Percentiles rank a stretch among this genome's conserved stretches.
Evolutionary conservation across 2,888 invertebrate species (phyloP).

Genomic region (Linnaemya tessellans): DNA sequence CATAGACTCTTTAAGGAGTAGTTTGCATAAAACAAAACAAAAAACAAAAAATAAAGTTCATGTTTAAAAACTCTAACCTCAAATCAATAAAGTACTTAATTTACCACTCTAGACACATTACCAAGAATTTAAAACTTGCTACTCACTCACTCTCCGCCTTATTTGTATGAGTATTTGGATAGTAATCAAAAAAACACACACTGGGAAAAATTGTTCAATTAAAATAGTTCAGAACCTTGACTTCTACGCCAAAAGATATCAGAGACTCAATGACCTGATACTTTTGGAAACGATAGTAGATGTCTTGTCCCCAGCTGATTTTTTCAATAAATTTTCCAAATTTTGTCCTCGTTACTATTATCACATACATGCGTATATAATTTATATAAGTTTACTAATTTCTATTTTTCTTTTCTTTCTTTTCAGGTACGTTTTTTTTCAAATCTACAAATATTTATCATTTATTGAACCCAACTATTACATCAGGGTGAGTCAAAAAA

Average conservation of each 20-base stretch:
- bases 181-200: constrained; percentile 45
- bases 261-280: too few relatives aligned
- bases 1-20: constrained; percentile 25
- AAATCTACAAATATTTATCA: background rate
- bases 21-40: constrained; percentile 35
- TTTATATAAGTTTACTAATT: background rate
- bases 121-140: constrained; percentile 61
- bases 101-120: constrained; percentile 71
- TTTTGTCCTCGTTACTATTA: too few relatives aligned
- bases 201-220: background rate
- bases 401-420: background rate
- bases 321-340: too few relatives aligned
- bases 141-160: constrained; percentile 10
- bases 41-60: constrained; percentile 44
- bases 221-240: background rate
- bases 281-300: too few relatives aligned
- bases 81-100: constrained; percentile 73
- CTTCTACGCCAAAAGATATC: too few relatives aligned
- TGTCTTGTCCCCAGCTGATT: too few relatives aligned
- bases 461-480: background rate
- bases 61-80: constrained; percentile 70
- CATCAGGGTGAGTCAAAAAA: background rate
- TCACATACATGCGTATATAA: too few relatives aligned
- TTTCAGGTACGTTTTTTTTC: constrained; percentile 45
- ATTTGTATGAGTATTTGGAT: background rate